A percentile compares a stretch with the other conserved stretches of the same genome.
Evolutionary conservation across 1,140 invertebrate genomes (phyloP).

Genomic region (Colletes gigas): DNA sequence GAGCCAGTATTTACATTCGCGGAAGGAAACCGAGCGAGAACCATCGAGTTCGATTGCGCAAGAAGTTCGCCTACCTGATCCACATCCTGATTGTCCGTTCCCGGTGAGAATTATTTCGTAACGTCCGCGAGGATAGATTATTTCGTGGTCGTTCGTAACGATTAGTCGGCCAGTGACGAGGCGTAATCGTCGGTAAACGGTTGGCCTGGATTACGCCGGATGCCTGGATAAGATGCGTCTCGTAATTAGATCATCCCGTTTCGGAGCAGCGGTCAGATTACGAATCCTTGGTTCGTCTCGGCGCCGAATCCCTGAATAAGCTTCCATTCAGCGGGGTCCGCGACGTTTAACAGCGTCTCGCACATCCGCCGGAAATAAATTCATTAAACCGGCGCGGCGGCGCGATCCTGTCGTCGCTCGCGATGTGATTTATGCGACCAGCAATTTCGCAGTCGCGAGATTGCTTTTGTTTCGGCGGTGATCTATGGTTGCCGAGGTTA

Average conservation of each 20-base stretch:
- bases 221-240: not conserved
- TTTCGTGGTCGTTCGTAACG: not conserved
- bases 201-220: not conserved
- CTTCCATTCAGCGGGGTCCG: not conserved
- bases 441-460: not conserved
- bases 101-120: no score
- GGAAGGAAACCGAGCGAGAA: slow-evolving; percentile 26
- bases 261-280: not conserved
- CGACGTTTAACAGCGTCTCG: not conserved
- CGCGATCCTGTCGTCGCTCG: not conserved
- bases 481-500: not conserved
- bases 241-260: slow-evolving; percentile 13
- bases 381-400: slow-evolving; percentile 1
- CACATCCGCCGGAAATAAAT: slow-evolving; percentile 30
- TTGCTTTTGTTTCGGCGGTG: not conserved
- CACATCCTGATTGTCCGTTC: not conserved
- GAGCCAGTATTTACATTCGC: slow-evolving; percentile 41
- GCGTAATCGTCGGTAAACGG: slow-evolving; percentile 5
- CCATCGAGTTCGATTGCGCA: slow-evolving; percentile 21
- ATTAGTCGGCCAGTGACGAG: not conserved
- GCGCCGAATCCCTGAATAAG: slow-evolving; percentile 1
- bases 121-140: not conserved
- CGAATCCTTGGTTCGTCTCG: slow-evolving; percentile 16
- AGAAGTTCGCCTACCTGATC: slow-evolving; percentile 13
- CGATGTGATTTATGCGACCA: not conserved